Evolutionary conservation across 2,113 vertebrate species (phyloP).

Genomic region (Numida meleagris): DNA sequence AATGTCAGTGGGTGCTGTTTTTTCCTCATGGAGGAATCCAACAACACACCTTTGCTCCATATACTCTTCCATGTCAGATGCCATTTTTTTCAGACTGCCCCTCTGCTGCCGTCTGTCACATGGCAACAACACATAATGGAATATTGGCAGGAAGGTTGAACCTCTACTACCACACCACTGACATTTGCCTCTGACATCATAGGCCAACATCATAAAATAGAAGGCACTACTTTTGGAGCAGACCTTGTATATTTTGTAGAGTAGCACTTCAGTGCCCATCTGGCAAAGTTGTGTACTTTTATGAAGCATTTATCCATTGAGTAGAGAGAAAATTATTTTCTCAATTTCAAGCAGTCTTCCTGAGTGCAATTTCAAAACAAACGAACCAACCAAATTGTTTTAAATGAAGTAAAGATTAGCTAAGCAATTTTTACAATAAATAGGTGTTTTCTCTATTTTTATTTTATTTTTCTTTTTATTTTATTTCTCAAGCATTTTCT

Average conservation of each 20-base stretch:
- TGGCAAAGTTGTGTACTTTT: slow-evolving; percentile 27
- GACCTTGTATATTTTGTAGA: slow-evolving; percentile 10
- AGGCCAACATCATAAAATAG: no score
- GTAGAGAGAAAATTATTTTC: slow-evolving; percentile 30
- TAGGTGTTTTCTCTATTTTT: slow-evolving; percentile 24
- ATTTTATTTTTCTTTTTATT: slow-evolving; percentile 28
- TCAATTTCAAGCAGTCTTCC: slow-evolving; percentile 17
- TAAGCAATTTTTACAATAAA: neutral
- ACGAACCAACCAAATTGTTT: neutral
- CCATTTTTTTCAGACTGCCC: no score
- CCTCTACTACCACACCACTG: no score
- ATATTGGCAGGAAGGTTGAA: no score
- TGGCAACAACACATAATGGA: no score
- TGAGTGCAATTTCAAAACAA: neutral
- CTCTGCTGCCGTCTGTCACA: no score
- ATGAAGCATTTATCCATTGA: slow-evolving; percentile 29
- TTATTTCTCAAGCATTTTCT: slow-evolving; percentile 31
- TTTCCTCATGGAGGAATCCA: no score
- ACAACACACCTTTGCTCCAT: no score
- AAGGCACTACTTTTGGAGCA: no score
- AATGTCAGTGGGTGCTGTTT: no score
- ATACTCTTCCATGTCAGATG: no score
- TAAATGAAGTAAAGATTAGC: neutral
- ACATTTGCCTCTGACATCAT: no score
- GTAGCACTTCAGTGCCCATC: slow-evolving; percentile 42